Base-by-base conservation (phyloP, 2,113 vertebrate genomes). In the Archilochus colubris region DNA sequence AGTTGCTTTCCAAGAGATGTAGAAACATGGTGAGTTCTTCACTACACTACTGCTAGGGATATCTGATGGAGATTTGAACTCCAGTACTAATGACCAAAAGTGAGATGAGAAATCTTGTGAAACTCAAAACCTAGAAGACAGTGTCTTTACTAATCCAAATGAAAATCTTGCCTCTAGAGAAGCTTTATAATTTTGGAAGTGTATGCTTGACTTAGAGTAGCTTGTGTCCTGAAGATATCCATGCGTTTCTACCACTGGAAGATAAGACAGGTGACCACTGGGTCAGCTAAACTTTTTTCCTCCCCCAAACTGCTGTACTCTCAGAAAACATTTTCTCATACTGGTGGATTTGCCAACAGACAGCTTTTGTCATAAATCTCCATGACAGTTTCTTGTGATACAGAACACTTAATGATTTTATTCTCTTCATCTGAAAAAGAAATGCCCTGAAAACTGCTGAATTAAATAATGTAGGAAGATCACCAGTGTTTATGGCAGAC, bases 221-320 rank as follows among this genome's bases (percentile, higher is more conserved):
- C 40, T 48, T 53, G 1, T 69, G 3, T 80, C 28, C 38, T 81
- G 48, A 80, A 40, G 33, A 66, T 53, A 58, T 14, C 31, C 20
- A 14, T 38, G 16, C 38, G 10, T 64, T 6, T 61, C 7, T 36
- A 79, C 61, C 69, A 57, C 1, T 62, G 40, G 24, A 82, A 62
- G 54, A 5, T 55, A 48, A 44, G 10, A 68, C 4, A 0, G 0
- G 10, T 79, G 33, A 57, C 31, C 55, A 10, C 33, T 61, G 38
- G 21, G 10, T 75, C 33, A 63, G 13, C 28, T 55, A 23, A 17
- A 33, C 10, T 51, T 51, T 67, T 83, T 74, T 55, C 13, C 18
- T 84, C 50, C 14, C 15, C 28, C 31, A 20, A 54, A 44, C 17
- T 55, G 59, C 38, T 16, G 14, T 10, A 46, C 6, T 20, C 6